phyloP scores from a whole-genome alignment of 2,797 vertebrate species.

The Rhinoraja longicauda region DNA sequence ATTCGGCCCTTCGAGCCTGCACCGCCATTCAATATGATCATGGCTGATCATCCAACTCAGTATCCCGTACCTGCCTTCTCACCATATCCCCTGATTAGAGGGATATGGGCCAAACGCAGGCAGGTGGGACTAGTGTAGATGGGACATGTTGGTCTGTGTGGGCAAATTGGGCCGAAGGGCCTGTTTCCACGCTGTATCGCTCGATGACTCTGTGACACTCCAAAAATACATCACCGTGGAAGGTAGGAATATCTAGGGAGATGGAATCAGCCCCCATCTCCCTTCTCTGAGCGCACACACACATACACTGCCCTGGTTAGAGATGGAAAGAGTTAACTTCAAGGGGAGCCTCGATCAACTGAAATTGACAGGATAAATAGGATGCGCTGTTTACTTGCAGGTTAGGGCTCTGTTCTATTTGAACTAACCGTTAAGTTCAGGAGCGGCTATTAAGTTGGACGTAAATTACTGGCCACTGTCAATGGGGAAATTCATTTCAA shows the following conservation, averaged over 20 bases:
- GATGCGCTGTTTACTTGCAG: constrained; percentile 65
- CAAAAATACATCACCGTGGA: too few relatives aligned
- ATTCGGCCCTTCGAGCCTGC: too few relatives aligned
- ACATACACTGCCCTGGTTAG: constrained; percentile 49
- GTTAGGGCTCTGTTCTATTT: constrained; percentile 54
- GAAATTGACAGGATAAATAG: constrained; percentile 60
- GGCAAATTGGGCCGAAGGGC: too few relatives aligned
- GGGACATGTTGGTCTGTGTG: too few relatives aligned
- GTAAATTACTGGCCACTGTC: constrained; percentile 44
- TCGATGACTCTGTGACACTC: too few relatives aligned
- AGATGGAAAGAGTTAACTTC: constrained; percentile 63
- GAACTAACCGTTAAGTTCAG: constrained; percentile 49
- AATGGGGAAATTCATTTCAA: constrained; percentile 9
- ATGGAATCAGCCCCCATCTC: constrained; percentile 55
- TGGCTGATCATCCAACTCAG: too few relatives aligned
- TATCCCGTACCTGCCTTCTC: too few relatives aligned
- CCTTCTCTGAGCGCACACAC: constrained; percentile 34
- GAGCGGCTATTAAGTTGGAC: constrained; percentile 56
- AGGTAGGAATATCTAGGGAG: constrained; percentile 39
- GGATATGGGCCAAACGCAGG: too few relatives aligned
- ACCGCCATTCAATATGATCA: too few relatives aligned
- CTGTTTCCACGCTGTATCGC: too few relatives aligned
- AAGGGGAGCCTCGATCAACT: constrained; percentile 57
- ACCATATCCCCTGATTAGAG: too few relatives aligned
- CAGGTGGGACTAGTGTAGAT: too few relatives aligned